These are phyloP conservation scores for Abscondita cerata DNA, from an alignment of 2,888 invertebrate species.

Conservation along the genomic window DNA sequence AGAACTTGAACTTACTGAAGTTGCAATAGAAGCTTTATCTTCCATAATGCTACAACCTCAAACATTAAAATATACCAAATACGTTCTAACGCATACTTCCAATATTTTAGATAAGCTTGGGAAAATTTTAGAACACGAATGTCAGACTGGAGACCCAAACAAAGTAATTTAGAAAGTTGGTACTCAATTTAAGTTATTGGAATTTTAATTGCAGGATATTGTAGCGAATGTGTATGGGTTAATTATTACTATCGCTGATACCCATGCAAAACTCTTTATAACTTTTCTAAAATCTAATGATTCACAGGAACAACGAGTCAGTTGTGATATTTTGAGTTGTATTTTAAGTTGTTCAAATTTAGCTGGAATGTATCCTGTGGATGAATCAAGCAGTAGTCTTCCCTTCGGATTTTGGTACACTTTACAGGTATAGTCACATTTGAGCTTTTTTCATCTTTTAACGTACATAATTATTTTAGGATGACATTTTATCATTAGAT, in stretches of 20 bases:
- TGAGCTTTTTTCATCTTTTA: constrained; percentile 4
- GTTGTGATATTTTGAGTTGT: constrained; percentile 71
- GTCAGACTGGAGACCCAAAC: constrained; percentile 52
- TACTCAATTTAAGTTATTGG: too few species aligned
- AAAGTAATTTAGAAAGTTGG: constrained; percentile 45
- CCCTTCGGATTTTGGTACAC: constrained; percentile 93
- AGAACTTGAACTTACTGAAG: constrained; percentile 66
- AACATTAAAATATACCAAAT: constrained; percentile 62
- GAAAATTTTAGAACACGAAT: constrained; percentile 62
- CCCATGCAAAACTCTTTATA: constrained; percentile 68
- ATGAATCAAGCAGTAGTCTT: constrained; percentile 86
- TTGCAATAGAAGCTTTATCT: constrained; percentile 68
- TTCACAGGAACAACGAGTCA: constrained; percentile 62
- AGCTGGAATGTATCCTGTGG: constrained; percentile 84
- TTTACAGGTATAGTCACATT: constrained; percentile 74
- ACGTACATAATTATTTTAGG: constrained; percentile 59
- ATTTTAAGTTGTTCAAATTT: constrained; percentile 81
- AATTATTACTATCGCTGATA: constrained; percentile 74
- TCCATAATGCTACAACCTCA: constrained; percentile 68
- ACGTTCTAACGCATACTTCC: constrained; percentile 64
- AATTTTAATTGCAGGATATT: constrained; percentile 66
- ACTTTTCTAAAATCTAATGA: constrained; percentile 61
- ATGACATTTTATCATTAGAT: constrained; percentile 66
- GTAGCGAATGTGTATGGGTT: constrained; percentile 71
- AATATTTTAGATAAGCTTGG: constrained; percentile 66